A percentile compares a stretch with the other conserved stretches of the same genome.
Conservation (phyloP, 2,113 vertebrate species). For the Rattus rattus region DNA sequence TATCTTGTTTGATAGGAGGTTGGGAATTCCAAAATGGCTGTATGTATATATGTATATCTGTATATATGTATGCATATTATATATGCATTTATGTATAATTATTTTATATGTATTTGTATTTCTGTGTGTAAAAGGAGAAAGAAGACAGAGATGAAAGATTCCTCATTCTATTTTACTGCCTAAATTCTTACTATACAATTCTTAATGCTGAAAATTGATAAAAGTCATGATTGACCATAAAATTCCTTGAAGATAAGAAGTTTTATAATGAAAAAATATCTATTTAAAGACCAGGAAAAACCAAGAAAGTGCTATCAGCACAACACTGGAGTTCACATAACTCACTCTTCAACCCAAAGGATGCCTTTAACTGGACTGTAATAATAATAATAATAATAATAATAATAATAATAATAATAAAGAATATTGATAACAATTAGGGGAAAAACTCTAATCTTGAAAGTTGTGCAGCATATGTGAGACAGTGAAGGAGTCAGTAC, state of each 20-base stretch:
- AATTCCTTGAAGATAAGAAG: not conserved
- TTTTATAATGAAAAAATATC: not conserved
- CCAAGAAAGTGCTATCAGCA: not conserved
- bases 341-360: not conserved
- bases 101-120: not conserved
- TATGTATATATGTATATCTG: no score
- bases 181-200: not conserved
- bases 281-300: not conserved
- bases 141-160: not conserved
- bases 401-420: no score
- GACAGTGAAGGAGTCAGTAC: not conserved
- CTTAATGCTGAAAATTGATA: not conserved
- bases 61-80: no score
- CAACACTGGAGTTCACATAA: not conserved
- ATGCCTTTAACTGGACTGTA: no score
- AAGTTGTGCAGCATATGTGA: not conserved
- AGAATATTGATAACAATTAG: not conserved
- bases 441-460: not conserved
- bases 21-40: no score
- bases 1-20: no score
- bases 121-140: not conserved
- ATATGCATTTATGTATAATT: no score
- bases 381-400: no score
- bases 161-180: not conserved
- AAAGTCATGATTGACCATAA: not conserved